phyloP scores from a whole-genome alignment of 2,113 vertebrate genomes.

The Lepisosteus osseus region DNA sequence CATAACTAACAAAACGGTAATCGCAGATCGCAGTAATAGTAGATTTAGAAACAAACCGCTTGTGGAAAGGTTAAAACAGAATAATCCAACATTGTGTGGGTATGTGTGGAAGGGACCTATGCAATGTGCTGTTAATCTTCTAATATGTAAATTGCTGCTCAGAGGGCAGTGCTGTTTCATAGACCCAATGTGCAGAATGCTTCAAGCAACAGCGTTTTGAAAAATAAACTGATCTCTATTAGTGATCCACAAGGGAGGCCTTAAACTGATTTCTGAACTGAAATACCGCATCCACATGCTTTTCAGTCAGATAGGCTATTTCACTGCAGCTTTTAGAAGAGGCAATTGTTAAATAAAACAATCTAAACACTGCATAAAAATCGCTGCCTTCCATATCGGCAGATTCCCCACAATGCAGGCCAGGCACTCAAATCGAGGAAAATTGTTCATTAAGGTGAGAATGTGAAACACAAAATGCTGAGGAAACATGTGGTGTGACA shows the following conservation, averaged over 20 bases:
- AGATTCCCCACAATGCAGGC: conserved; percentile 49
- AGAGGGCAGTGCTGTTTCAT: background rate
- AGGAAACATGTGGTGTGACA: conserved; percentile 51
- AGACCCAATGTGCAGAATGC: background rate
- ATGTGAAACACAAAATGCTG: conserved; percentile 53
- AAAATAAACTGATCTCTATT: background rate
- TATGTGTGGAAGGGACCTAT: no score
- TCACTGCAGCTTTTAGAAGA: conserved; percentile 29
- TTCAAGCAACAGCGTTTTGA: background rate
- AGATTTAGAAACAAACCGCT: no score
- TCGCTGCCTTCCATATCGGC: conserved; percentile 26
- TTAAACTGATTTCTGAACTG: background rate
- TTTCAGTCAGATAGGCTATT: conserved; percentile 48
- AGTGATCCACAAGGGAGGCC: background rate
- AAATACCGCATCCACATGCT: background rate
- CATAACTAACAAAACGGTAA: no score
- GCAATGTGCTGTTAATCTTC: background rate
- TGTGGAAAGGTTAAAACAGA: no score
- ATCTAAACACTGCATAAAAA: conserved; percentile 45
- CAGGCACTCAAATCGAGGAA: conserved; percentile 63
- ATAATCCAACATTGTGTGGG: no score
- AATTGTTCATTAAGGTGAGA: conserved; percentile 68
- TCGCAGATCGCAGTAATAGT: no score
- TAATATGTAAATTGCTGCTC: background rate
- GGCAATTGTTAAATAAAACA: conserved; percentile 21